Evolutionary conservation across 2,113 vertebrate genomes (phyloP), one percentile per base, ranked within the genome.

Genomic region (Piaya cayana): DNA sequence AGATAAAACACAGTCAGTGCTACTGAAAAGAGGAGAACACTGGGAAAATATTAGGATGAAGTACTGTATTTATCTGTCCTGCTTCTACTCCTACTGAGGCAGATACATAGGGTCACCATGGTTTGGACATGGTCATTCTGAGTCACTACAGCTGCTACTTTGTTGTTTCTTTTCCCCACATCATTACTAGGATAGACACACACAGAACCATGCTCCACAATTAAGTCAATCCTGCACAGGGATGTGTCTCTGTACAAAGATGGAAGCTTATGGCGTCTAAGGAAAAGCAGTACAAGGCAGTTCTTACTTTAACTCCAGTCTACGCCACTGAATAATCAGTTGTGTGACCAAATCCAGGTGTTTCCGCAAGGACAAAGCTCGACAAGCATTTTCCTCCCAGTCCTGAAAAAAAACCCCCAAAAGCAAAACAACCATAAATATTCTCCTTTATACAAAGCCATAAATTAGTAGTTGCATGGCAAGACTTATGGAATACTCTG

Each of bases 371-470:
- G 99, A 99, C 60, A 99, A 97, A 15, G 98, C 87, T 43, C 98
- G 98, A 95, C 99, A 98, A 47, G 99, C 98, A 36, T 99, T 99
- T 62, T 99, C 98, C 96, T 99, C 99, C 99, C 99, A 99, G 93
- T 99, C 99, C 99, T 99, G 88, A 42, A 67, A n/a, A 58, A 49
- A 80, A 85, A 55, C n/a, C n/a, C n/a, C n/a, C n/a, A n/a, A n/a
- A 42, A 58, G 26, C 74, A 64, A 19, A 58, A n/a, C 43, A 11
- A 45, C 47, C 21, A 21, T 10, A 49, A 23, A 23, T 49, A 49
- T 42, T 85, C 9, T 9, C 7, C 11, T 45, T 79, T 47, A 82
- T 12, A 69, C 11, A 93, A 76, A 80, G 49, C 32, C 72, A 93
- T n/a, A 78, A 89, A 82, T 67, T 8, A 68, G 47, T 32, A 18